A percentile compares a stretch with the other conserved stretches of the same genome.
Conservation (phyloP, 1,140 invertebrate species). For the Armadillidium nasatum region DNA sequence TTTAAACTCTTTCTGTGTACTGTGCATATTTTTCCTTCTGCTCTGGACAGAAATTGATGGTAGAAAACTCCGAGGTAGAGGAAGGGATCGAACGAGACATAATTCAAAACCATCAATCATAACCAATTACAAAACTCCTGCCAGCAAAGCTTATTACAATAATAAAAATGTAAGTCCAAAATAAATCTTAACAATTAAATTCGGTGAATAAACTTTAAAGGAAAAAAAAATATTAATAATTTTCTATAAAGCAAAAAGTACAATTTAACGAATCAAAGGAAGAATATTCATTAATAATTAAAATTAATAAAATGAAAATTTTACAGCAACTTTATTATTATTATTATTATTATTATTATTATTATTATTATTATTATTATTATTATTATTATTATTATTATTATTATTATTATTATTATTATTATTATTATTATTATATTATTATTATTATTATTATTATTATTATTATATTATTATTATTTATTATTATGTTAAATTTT, state of each 20-base stretch:
- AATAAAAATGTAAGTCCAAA: background rate
- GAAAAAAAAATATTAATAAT: no score
- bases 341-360: no score
- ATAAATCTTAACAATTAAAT: background rate
- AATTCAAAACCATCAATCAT: background rate
- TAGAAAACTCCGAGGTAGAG: background rate
- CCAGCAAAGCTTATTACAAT: background rate
- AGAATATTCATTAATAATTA: background rate
- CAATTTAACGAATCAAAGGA: background rate
- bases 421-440: no score
- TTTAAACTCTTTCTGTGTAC: background rate
- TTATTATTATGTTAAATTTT: no score
- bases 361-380: no score
- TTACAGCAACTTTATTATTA: background rate
- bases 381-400: no score
- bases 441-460: no score
- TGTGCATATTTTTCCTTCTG: background rate
- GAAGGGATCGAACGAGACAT: background rate
- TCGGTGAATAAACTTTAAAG: no score
- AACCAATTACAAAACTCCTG: background rate
- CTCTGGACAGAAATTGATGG: background rate
- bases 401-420: no score
- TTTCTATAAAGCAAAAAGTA: no score
- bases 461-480: no score
- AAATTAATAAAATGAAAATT: background rate